These are phyloP conservation scores for Cirrhinus molitorella DNA, from an alignment of 2,797 vertebrate genomes.

Conservation along the genomic window DNA sequence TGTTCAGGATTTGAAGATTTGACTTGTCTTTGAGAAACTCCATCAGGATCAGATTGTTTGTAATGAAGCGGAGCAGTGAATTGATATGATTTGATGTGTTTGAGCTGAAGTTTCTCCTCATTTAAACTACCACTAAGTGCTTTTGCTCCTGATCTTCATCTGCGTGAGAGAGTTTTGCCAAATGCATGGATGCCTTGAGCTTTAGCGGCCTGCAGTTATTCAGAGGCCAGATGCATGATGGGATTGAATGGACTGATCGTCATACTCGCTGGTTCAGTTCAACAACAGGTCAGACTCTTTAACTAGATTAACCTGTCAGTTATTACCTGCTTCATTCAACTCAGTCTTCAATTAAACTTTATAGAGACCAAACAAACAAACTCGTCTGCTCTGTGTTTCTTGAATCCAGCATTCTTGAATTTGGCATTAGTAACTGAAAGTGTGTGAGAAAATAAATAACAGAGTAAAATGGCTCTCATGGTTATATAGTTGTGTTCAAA, in stretches of 20 bases:
- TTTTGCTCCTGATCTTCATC: slow-evolving; percentile 25
- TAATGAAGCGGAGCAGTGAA: neutral
- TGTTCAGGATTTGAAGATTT: neutral
- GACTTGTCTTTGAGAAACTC: neutral
- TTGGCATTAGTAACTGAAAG: too few species aligned
- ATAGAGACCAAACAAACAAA: slow-evolving; percentile 18
- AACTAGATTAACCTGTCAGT: slow-evolving; percentile 29
- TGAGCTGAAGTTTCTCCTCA: neutral
- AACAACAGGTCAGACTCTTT: neutral
- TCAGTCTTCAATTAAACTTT: slow-evolving; percentile 38
- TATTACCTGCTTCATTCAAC: slow-evolving; percentile 27
- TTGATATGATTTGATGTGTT: neutral
- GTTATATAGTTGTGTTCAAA: too few species aligned
- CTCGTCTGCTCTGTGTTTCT: neutral
- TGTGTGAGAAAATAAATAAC: too few species aligned
- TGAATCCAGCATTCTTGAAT: too few species aligned
- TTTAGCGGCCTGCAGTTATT: slow-evolving; percentile 53
- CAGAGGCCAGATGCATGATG: slow-evolving; percentile 60
- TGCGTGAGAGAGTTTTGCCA: slow-evolving; percentile 45
- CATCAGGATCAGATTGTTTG: neutral
- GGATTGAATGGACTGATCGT: slow-evolving; percentile 46
- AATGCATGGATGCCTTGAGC: slow-evolving; percentile 65
- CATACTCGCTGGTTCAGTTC: slow-evolving; percentile 25
- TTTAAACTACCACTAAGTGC: slow-evolving; percentile 18
- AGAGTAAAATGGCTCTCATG: too few species aligned